Evolutionary conservation across 1,140 invertebrate species (phyloP).

Genomic region (Dendroctonus valens): DNA sequence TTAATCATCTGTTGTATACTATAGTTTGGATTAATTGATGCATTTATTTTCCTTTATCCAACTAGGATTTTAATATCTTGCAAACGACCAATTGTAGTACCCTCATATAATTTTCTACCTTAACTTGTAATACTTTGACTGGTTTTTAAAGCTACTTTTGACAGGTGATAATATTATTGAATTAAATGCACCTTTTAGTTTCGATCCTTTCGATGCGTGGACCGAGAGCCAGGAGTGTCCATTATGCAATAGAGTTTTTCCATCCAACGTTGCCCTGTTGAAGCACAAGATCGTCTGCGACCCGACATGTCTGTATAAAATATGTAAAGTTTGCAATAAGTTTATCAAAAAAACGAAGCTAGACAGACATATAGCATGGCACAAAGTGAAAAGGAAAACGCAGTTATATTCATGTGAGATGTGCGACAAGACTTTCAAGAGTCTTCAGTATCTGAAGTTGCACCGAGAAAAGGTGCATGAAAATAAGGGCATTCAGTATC

Average conservation of each 20-base stretch:
- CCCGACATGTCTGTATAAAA: constrained; percentile 3
- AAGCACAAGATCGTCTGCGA: constrained; percentile 27
- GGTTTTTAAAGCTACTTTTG: too few relatives aligned
- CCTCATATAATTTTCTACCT: too few relatives aligned
- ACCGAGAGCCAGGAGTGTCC: constrained; percentile 8
- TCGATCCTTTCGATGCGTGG: too few relatives aligned
- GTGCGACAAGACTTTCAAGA: constrained; percentile 16
- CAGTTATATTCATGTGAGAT: constrained; percentile 3
- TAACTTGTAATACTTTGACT: too few relatives aligned
- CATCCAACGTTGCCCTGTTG: constrained; percentile 16
- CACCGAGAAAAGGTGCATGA: constrained; percentile 21
- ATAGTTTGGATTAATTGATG: too few relatives aligned
- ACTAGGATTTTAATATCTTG: too few relatives aligned
- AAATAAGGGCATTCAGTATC: constrained; percentile 14
- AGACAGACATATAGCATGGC: constrained; percentile 18
- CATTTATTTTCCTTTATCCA: too few relatives aligned
- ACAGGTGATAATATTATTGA: too few relatives aligned
- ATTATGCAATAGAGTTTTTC: constrained; percentile 11
- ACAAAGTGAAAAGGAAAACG: constrained; percentile 24
- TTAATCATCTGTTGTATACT: too few relatives aligned
- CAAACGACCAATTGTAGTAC: too few relatives aligned
- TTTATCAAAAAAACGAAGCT: constrained; percentile 24
- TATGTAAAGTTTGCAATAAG: constrained; percentile 14
- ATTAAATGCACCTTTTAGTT: too few relatives aligned
- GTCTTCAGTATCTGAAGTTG: constrained; percentile 16